A percentile compares a stretch with the other conserved stretches of the same genome.
Conservation (phyloP, 2,888 invertebrate species). For the Poecilus cupreus region DNA sequence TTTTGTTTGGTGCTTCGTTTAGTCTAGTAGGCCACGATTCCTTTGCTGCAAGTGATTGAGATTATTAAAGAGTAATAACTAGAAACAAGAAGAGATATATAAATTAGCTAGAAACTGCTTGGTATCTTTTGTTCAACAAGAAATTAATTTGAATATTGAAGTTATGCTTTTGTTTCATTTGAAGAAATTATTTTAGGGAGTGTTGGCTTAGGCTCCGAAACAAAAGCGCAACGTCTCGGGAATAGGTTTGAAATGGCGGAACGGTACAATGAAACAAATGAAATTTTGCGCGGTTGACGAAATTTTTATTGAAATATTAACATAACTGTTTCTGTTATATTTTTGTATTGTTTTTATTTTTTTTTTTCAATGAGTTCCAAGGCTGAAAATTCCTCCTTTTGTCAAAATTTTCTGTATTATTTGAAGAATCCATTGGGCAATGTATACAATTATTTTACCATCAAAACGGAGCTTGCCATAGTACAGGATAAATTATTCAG, state of each 20-base stretch:
- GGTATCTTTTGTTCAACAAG: background rate
- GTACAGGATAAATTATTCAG: too few relatives aligned
- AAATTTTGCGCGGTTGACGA: slow-evolving; percentile 6
- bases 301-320: background rate
- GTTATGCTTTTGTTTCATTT: slow-evolving; percentile 17
- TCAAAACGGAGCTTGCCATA: too few relatives aligned
- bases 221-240: slow-evolving; percentile 26
- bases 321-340: background rate
- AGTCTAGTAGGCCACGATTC: background rate
- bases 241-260: slow-evolving; percentile 4
- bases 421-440: too few relatives aligned
- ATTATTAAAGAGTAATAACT: slow-evolving; percentile 8
- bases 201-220: background rate
- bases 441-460: too few relatives aligned
- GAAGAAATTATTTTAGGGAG: slow-evolving; percentile 21
- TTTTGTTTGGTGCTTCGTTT: background rate
- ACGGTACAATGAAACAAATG: slow-evolving; percentile 12
- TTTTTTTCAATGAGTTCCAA: background rate
- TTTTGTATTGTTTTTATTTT: background rate
- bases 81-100: slow-evolving; percentile 1
- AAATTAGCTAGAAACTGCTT: slow-evolving; percentile 10
- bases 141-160: slow-evolving; percentile 24
- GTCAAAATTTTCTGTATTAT: too few relatives aligned
- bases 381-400: too few relatives aligned
- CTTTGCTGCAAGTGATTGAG: background rate